Percentiles rank a stretch among this genome's conserved stretches.
phyloP scores from a whole-genome alignment of 2,797 vertebrate species.

The Champsocephalus gunnari region DNA sequence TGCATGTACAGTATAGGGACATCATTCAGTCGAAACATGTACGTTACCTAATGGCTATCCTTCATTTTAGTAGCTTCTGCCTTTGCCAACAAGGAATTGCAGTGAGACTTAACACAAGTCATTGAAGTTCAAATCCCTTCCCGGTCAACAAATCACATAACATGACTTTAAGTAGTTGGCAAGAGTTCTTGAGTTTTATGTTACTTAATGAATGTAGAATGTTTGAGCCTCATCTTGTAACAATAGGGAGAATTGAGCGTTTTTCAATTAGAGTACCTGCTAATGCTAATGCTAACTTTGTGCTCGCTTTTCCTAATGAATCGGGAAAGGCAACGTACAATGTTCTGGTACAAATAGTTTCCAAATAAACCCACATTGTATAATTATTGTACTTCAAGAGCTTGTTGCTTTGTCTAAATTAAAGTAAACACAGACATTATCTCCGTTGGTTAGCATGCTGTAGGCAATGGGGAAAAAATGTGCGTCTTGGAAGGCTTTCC shows the following conservation, averaged over 20 bases:
- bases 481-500: too few species aligned
- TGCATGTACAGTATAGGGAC: not conserved
- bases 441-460: not conserved
- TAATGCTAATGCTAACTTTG: too few species aligned
- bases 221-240: not conserved
- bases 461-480: too few species aligned
- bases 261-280: too few species aligned
- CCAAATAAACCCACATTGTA: not conserved
- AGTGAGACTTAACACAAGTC: not conserved
- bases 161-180: not conserved
- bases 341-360: not conserved
- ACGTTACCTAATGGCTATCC: not conserved
- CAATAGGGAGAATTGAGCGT: too few species aligned
- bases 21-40: not conserved
- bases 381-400: too few species aligned
- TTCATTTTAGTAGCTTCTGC: not conserved
- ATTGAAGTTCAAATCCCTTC: not conserved
- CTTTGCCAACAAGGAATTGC: constrained; percentile 1
- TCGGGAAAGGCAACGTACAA: too few species aligned
- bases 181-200: not conserved
- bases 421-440: too few species aligned
- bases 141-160: not conserved
- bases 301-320: too few species aligned
- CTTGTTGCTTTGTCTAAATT: too few species aligned
- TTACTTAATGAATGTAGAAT: not conserved